Evolutionary conservation across 2,113 vertebrate species (phyloP), one percentile per base, ranked within the genome.

Genomic region (Promerops cafer): DNA sequence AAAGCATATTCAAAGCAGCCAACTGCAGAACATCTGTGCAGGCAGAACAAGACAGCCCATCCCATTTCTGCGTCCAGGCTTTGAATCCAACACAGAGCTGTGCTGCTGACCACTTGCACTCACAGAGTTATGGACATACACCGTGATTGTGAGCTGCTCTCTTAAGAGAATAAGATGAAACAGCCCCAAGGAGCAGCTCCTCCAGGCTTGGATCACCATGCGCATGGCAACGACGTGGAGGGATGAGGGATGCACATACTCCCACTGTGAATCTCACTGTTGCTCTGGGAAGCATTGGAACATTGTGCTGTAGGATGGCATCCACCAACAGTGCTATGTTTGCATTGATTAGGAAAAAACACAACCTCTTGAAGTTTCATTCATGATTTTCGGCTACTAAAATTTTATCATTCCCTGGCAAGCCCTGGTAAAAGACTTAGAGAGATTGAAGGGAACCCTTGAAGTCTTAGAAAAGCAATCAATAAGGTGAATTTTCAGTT

Each of bases 221-320:
- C 0, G 4, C 35, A 10, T 0, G 1, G 2, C 18, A 16, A 37
- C 26, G 56, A 26, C 54, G 26, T 4, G 8, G 75, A 37, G 17
- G 20, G 47, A 53, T 11, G 12, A 45, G 19, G 40, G 64, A 69
- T 19, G 17, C 11, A 1, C 4, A 1, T 4, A 27, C 5, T 23
- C 16, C 54, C 31, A 14, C 23, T 56, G 44, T 1, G 1, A 53
- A 68, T 50, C 65, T 50, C 65, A 52, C 31, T 7, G 0, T 0
- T 49, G 40, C 27, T 83, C 68, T 53, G 26, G 52, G 40, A 76
- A 42, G 35, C 3, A 4, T 16, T 1, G 1, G 28, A 28, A 61
- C 20, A 16, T 30, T 31, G 30, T 21, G 4, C 42, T 39, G 78
- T 69, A 68, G 30, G 44, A 68, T 49, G 49, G 52, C 33, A 82